These are phyloP conservation scores for Malurus leucopterus DNA, from an alignment of 2,797 vertebrate species.

Conservation along the genomic window DNA sequence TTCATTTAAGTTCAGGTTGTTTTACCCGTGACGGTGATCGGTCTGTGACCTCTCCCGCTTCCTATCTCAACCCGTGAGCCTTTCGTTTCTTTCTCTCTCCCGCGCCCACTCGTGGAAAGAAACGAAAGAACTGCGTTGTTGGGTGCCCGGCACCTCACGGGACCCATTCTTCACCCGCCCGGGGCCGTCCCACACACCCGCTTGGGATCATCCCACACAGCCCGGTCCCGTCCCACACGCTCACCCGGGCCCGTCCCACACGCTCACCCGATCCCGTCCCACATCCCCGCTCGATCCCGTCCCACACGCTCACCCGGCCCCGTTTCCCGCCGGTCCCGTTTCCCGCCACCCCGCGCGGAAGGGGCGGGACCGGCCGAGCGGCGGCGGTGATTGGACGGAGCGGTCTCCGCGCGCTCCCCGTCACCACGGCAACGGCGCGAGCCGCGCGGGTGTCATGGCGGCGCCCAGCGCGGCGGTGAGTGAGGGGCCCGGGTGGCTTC, in stretches of 20 bases:
- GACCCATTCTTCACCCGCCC: too few species aligned
- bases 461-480: neutral
- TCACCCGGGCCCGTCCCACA: too few species aligned
- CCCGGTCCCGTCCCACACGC: too few species aligned
- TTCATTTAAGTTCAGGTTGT: neutral
- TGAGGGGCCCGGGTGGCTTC: rapidly evolving
- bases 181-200: rapidly evolving
- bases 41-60: too few species aligned
- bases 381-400: neutral
- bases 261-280: too few species aligned
- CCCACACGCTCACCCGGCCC: too few species aligned
- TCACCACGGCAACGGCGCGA: neutral
- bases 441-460: neutral
- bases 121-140: rapidly evolving
- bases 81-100: too few species aligned
- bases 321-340: too few species aligned
- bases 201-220: too few species aligned
- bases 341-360: rapidly evolving
- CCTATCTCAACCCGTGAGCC: neutral
- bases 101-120: rapidly evolving
- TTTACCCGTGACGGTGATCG: neutral
- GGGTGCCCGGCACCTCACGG: rapidly evolving
- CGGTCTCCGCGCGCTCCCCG: neutral
- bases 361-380: neutral
- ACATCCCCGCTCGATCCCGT: too few species aligned